Base-by-base conservation (phyloP, 1,140 invertebrate genomes). In the Cephus cinctus region DNA sequence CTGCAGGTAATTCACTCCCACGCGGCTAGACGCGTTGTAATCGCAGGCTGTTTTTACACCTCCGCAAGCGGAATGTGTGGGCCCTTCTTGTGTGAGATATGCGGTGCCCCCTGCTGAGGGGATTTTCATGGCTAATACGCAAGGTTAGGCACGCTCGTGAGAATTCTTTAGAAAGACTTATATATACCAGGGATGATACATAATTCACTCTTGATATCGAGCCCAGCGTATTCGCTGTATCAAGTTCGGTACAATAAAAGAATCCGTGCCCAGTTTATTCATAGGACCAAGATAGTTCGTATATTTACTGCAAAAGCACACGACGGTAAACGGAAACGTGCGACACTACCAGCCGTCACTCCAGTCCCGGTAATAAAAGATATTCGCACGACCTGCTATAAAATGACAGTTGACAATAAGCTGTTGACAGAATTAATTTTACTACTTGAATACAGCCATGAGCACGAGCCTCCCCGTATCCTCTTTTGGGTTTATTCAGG, bases 401-500 rank as follows among this genome's bases (percentile, higher is more conserved):
- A 69, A 66, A 43, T 32, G 14, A 50, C 52, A 9, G 12, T 16
- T 42, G 64, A 67, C 64, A 70, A 66, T 70, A 67, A 65, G 65
- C 5, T 58, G 58, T 71, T 70, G 66, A 61, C 51, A 42, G 50
- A 63, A 70, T 73, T 71, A 67, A 70, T 73, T 71, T 71, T 67
- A 71, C 43, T 62, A 56, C 62, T 51, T 31, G 38, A 47, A 61
- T 50, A 50, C 35, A 5, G 9, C 14, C 19, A 19, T 41, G 11
- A 15, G 19, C 36, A 38, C n/a, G 38, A 30, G 48, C n/a, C n/a
- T n/a, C n/a, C n/a, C n/a, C n/a, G n/a, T n/a, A n/a, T n/a, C n/a
- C n/a, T n/a, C n/a, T n/a, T n/a, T n/a, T n/a, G n/a, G n/a, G n/a
- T 38, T 36, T 27, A 11, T 9, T 12, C 50, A 58, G 63, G 60